Base-by-base conservation (phyloP, 2,888 invertebrate species). In the Lymantria dispar region DNA sequence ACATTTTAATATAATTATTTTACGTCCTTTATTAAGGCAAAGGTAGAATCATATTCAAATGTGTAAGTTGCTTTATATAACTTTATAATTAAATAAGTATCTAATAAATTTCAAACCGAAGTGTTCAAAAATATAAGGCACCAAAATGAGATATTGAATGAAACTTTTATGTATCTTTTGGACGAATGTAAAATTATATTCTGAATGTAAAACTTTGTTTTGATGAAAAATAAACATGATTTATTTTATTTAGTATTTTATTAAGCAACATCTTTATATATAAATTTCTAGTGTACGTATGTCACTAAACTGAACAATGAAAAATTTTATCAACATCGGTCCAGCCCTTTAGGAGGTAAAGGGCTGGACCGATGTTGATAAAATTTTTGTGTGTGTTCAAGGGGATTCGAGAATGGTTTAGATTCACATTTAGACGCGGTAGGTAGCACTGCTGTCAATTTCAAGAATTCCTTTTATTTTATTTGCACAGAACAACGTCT, bases 91-190 rank as follows among this genome's bases (percentile, higher is more conserved):
- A 48, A 50, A 42, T 55, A 64, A 55, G 54, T 63, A 60, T 56
- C 54, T 22, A 52, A 40, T 40, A 40, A 62, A 64, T 62, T 62
- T 64, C 44, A 64, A 56, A 62, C 70, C 59, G 60, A 68, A 69
- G 76, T 75, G 74, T 75, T 75, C 74, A 75, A 66, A 64, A 64
- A 10, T 7, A 10, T 10, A 33, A 33, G 10, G 10, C 33, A 33
- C 33, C 33, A 33, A 10, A 33, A 33, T 33, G 8, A 2, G 10
- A 33, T 30, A 56, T 51, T 61, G 50, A 58, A 60, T 68, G 56
- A 58, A 65, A 63, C 58, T 53, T 58, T 58, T 55, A 53, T 60
- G 43, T 58, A 58, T 58, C 48, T 53, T 22, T 62, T 52, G 69
- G 54, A 54, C 54, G 58, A 64, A 68, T 66, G 69, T 62, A 52